Evolutionary conservation across 2,113 vertebrate genomes (phyloP), one percentile per base, ranked within the genome.

Genomic region (Irena cyanogastra): DNA sequence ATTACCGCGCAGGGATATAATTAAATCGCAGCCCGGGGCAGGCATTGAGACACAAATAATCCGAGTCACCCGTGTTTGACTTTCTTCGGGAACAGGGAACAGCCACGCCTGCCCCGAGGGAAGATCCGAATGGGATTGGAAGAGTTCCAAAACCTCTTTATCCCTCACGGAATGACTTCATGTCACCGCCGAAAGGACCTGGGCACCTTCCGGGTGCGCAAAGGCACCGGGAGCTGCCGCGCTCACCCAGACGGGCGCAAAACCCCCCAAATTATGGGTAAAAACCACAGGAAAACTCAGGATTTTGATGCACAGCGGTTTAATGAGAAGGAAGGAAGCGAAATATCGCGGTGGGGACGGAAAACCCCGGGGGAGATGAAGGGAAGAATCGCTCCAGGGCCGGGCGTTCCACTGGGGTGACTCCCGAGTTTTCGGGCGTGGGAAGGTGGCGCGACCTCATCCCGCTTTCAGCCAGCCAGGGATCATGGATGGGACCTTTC

Each of bases 171-270:
- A 86, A 79, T 69, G 50, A 10, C 24, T 49, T 56, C 39, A 50
- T 49, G 60, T 3, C 59, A 8, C 30, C 65, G 66, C 66, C 35
- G 11, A 6, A 28, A 65, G 45, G 14, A 8, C 16, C 52, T 33
- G 70, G 56, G 33, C 75, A 18, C 7, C 35, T 50, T 39, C 87
- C 53, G 18, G 53, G 18, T 3, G 2, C 10, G 52, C 42, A 45
- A 70, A 69, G 66, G 16, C 52, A 7, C 3, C 59, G 23, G 31
- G 18, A 23, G 1, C 14, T 3, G 12, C 42, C 21, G 0, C 7
- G 15, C 28, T 56, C 65, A 45, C 9, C 11, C 37, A 16, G 11
- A 44, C 31, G 1, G 15, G 21, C 7, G 1, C 28, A 71, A 52
- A 5, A 17, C 28, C 47, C 41, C 41, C 3, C 35, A 37, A 54